Conservation (phyloP, 2,888 invertebrate species). For the Tipula unca region DNA sequence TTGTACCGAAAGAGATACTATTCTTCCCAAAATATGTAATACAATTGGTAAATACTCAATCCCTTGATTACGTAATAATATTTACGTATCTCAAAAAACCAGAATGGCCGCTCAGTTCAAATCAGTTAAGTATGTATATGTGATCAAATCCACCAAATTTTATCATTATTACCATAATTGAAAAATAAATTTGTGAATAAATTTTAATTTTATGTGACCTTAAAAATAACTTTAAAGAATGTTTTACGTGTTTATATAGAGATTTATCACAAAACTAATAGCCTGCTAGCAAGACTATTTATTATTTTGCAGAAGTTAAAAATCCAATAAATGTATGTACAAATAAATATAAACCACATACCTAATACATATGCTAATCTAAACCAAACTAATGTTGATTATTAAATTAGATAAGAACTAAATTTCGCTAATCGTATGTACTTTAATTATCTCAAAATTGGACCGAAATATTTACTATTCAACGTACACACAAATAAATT, state of each 20-base stretch:
- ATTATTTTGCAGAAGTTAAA: not conserved
- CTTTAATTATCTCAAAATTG: not conserved
- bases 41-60: not conserved
- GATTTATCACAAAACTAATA: not conserved
- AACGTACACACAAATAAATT: too few species aligned
- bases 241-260: not conserved
- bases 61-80: not conserved
- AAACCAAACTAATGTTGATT: not conserved
- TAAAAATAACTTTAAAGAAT: not conserved
- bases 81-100: not conserved
- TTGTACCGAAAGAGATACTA: not conserved
- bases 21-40: not conserved
- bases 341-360: too few species aligned
- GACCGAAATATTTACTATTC: too few species aligned
- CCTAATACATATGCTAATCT: not conserved
- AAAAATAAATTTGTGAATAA: not conserved
- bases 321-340: too few species aligned
- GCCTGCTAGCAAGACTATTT: too few species aligned
- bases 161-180: not conserved
- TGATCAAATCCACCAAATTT: not conserved
- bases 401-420: not conserved
- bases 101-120: not conserved
- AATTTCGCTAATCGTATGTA: not conserved
- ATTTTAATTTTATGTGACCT: not conserved
- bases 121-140: too few species aligned